Evolutionary conservation across 2,888 invertebrate genomes (phyloP), one percentile per base, ranked within the genome.

Genomic region (Thysanoteuthis rhombus): DNA sequence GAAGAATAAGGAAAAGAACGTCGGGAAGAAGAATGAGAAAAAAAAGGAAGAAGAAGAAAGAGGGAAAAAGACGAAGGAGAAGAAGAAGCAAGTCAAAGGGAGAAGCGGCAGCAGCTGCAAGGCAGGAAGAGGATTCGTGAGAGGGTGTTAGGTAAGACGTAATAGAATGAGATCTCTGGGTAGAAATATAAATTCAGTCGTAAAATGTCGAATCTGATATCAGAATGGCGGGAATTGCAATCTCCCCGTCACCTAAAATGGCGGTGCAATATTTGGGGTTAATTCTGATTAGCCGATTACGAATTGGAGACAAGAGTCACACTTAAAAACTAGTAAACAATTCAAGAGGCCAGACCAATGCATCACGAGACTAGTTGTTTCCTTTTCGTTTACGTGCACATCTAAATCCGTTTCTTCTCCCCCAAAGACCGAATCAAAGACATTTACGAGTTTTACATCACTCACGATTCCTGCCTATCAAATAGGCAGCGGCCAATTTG

Each of bases 261-360:
- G 75, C 75, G 75, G 75, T 12, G 75, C n/a, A n/a, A 75, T 75
- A 75, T 75, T n/a, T 75, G 0, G 16, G n/a, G n/a, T 75, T 75
- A 75, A 75, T 75, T 75, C 75, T 75, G 75, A 75, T 75, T n/a
- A 75, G n/a, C 16, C 75, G 75, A 75, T 75, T 75, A 75, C 0
- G 75, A 16, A 75, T 36, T 36, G 75, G 75, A 75, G 75, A 75
- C 75, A n/a, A n/a, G n/a, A 75, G 36, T n/a, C n/a, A 36, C n/a
- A n/a, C 75, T 75, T 75, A 75, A 75, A 75, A 75, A 75, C 75
- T 75, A 75, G 75, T 75, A 75, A 75, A 75, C n/a, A 75, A 75
- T n/a, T 75, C 75, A 75, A 12, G 75, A 75, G n/a, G 19, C n/a
- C 36, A 1, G 75, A 75, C n/a, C 75, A 75, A 75, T 75, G 75